These are phyloP conservation scores for Nannobrachium achirus DNA, from an alignment of 2,113 vertebrate species.

Conservation along the genomic window DNA sequence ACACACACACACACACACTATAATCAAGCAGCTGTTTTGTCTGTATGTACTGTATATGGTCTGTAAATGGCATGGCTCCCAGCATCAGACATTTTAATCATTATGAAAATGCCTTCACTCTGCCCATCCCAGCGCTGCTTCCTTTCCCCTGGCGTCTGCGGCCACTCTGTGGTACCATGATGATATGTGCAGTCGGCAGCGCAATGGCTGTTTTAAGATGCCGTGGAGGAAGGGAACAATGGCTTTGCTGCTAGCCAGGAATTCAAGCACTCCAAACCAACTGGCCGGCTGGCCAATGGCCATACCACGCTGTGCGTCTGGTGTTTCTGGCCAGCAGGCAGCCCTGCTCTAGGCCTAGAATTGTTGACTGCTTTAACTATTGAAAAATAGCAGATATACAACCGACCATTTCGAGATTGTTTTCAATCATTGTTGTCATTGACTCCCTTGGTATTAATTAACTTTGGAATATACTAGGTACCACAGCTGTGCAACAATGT, in stretches of 20 bases:
- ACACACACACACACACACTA: slow-evolving; percentile 27
- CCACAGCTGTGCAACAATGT: slow-evolving; percentile 20
- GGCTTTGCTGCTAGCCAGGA: slow-evolving; percentile 12
- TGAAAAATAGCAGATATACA: slow-evolving; percentile 3
- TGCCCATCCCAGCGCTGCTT: slow-evolving; percentile 29
- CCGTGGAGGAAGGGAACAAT: slow-evolving; percentile 29
- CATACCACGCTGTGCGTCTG: too few relatives aligned
- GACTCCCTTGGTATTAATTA: slow-evolving; percentile 12
- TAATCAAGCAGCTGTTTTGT: slow-evolving; percentile 40
- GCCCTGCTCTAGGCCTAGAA: too few relatives aligned
- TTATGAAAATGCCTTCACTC: slow-evolving; percentile 23
- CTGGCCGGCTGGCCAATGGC: too few relatives aligned
- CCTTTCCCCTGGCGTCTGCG: slow-evolving; percentile 49
- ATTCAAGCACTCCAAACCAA: not conserved
- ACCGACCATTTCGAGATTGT: slow-evolving; percentile 12
- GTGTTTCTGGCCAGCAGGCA: not conserved
- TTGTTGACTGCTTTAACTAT: too few relatives aligned
- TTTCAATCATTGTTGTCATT: slow-evolving; percentile 5
- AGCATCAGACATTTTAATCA: slow-evolving; percentile 9
- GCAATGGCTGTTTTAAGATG: slow-evolving; percentile 13
- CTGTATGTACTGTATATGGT: not conserved
- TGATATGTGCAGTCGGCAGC: slow-evolving; percentile 33
- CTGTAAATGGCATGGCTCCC: slow-evolving; percentile 22
- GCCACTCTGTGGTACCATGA: slow-evolving; percentile 29
- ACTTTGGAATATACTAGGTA: slow-evolving; percentile 34